A percentile compares a stretch with the other conserved stretches of the same genome.
phyloP scores from a whole-genome alignment of 2,888 invertebrate species.

The Zhengitettix transpicula region DNA sequence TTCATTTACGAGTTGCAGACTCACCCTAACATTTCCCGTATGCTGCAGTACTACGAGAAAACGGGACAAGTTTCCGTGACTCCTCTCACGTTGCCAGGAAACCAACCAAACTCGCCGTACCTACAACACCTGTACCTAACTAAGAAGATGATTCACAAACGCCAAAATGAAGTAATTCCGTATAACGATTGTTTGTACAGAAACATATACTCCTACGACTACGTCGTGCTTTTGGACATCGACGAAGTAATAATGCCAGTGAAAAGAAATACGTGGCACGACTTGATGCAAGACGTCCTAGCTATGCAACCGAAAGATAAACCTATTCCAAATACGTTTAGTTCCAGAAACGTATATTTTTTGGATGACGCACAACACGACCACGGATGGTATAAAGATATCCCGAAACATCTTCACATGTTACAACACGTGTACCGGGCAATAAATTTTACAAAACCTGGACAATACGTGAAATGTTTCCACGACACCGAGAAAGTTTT shows the following conservation, averaged over 20 bases:
- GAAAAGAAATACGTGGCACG: constrained; percentile 18
- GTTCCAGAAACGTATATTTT: constrained; percentile 29
- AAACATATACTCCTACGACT: constrained; percentile 23
- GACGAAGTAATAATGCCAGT: constrained; percentile 29
- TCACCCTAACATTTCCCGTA: constrained; percentile 23
- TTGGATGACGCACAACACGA: constrained; percentile 21
- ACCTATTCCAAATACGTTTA: constrained; percentile 20
- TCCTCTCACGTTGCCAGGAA: constrained; percentile 23
- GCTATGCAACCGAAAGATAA: constrained; percentile 15
- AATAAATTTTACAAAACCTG: constrained; percentile 21
- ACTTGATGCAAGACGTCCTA: constrained; percentile 19
- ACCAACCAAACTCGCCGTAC: constrained; percentile 22
- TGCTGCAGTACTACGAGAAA: constrained; percentile 16
- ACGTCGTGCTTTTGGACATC: constrained; percentile 25
- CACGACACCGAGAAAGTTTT: constrained; percentile 21
- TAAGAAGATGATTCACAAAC: constrained; percentile 24
- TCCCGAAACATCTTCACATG: constrained; percentile 22
- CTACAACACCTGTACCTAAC: constrained; percentile 20
- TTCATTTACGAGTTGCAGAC: constrained; percentile 27
- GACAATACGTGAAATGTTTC: constrained; percentile 24
- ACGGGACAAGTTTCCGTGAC: constrained; percentile 17
- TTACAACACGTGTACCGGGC: constrained; percentile 22
- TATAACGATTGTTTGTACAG: constrained; percentile 31
- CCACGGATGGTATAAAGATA: constrained; percentile 12
- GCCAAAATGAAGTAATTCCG: constrained; percentile 28